phyloP scores from a whole-genome alignment of 2,888 invertebrate species.

The Netelia fuscicornis region DNA sequence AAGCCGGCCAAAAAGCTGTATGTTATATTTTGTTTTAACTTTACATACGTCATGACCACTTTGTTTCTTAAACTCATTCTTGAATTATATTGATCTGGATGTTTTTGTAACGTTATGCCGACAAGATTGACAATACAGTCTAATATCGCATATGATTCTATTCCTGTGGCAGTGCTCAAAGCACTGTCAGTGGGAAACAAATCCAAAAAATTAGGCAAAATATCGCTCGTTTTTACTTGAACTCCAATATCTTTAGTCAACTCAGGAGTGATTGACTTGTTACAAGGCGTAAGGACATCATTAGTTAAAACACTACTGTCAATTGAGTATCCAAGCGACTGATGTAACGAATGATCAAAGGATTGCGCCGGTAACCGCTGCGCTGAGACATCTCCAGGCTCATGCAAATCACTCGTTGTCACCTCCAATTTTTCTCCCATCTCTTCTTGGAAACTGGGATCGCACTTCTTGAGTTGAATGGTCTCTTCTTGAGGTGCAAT shows the following conservation, averaged over 20 bases:
- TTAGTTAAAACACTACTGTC: constrained; percentile 20
- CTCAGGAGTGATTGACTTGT: constrained; percentile 6
- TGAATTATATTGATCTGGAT: constrained; percentile 33
- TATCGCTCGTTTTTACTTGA: constrained; percentile 24
- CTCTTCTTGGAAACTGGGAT: constrained; percentile 29
- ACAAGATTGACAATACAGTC: constrained; percentile 15
- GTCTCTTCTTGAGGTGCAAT: constrained; percentile 36
- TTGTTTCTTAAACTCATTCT: constrained; percentile 36
- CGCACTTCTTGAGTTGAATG: constrained; percentile 16
- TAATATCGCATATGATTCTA: constrained; percentile 29
- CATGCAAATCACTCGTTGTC: constrained; percentile 36
- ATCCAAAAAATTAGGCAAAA: constrained; percentile 30
- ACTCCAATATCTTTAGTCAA: constrained; percentile 24
- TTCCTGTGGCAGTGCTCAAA: constrained; percentile 27
- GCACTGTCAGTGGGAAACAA: constrained; percentile 6
- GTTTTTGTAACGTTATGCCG: constrained; percentile 31
- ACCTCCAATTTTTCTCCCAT: constrained; percentile 26
- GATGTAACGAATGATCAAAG: constrained; percentile 29
- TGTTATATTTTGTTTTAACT: constrained; percentile 38
- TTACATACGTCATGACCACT: constrained; percentile 39
- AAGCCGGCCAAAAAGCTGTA: constrained; percentile 42
- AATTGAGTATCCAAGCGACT: constrained; percentile 24
- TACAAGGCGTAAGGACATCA: constrained; percentile 17
- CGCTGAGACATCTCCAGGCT: constrained; percentile 27
- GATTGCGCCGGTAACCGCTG: constrained; percentile 24